Evolutionary conservation across 2,797 vertebrate species (phyloP).

Genomic region (Ciconia nigra): DNA sequence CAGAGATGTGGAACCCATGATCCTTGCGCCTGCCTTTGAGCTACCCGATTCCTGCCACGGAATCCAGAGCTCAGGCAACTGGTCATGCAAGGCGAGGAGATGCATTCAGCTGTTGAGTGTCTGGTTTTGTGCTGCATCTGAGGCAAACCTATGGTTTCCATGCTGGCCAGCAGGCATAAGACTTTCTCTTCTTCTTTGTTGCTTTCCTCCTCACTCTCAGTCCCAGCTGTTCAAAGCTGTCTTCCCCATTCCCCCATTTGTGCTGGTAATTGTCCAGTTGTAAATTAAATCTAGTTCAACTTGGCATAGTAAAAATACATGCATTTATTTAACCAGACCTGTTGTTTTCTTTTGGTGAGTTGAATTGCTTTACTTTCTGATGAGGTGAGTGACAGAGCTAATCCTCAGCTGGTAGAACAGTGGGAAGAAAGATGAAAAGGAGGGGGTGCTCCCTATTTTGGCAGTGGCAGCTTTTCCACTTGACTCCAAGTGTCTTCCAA

Average conservation of each 20-base stretch:
- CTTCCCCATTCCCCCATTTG: background rate
- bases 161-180: background rate
- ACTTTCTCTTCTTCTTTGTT: background rate
- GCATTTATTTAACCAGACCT: background rate
- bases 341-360: background rate
- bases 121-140: background rate
- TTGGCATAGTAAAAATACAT: background rate
- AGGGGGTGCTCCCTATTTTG: background rate
- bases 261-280: background rate
- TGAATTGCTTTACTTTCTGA: background rate
- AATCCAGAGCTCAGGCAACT: background rate
- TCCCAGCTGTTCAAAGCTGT: background rate
- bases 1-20: accelerated
- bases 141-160: background rate
- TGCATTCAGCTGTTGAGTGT: background rate
- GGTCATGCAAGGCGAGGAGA: background rate
- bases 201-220: background rate
- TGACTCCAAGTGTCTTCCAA: background rate
- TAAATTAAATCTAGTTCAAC: background rate
- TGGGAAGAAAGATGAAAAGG: background rate
- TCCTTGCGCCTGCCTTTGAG: background rate
- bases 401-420: background rate
- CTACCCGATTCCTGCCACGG: accelerated
- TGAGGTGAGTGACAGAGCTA: background rate
- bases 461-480: background rate